Percentiles rank a stretch among this genome's conserved stretches.
Conservation (phyloP, 1,140 invertebrate genomes). For the Scaptomyza graminum region DNA sequence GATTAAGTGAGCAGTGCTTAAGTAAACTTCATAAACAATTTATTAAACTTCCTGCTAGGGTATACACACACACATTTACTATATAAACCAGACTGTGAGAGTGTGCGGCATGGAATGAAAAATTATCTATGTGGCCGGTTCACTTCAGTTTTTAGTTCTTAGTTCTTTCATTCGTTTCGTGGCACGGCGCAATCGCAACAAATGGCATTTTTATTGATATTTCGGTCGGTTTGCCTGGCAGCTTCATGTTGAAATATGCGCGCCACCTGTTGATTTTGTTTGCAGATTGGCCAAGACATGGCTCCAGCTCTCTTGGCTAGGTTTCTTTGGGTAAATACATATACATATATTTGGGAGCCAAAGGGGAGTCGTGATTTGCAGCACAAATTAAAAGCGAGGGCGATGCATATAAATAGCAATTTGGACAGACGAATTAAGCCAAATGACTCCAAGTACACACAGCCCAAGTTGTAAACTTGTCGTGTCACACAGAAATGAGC, state of each 20-base stretch:
- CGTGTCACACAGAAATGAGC: slow-evolving; percentile 64
- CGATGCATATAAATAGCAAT: slow-evolving; percentile 80
- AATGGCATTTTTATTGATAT: slow-evolving; percentile 82
- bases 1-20: background rate
- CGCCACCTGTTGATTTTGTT: slow-evolving; percentile 81
- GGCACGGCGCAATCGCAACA: slow-evolving; percentile 70
- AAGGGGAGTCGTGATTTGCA: slow-evolving; percentile 71
- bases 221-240: slow-evolving; percentile 69
- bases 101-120: slow-evolving; percentile 37
- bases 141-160: slow-evolving; percentile 3
- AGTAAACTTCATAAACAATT: slow-evolving; percentile 22
- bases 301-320: slow-evolving; percentile 4
- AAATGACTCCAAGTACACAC: slow-evolving; percentile 65
- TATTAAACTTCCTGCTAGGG: slow-evolving; percentile 20
- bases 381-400: slow-evolving; percentile 79
- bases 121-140: slow-evolving; percentile 70
- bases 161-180: slow-evolving; percentile 42
- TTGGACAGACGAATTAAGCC: slow-evolving; percentile 78
- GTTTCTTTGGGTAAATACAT: too few species aligned
- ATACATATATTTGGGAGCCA: slow-evolving; percentile 4
- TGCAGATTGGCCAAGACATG: slow-evolving; percentile 53
- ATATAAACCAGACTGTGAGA: too few species aligned
- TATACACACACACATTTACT: background rate
- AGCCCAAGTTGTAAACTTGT: slow-evolving; percentile 48
- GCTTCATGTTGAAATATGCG: slow-evolving; percentile 79